A percentile compares a stretch with the other conserved stretches of the same genome.
These are phyloP conservation scores for Rhynchomys soricoides DNA, from an alignment of 2,113 vertebrate species.

Conservation along the genomic window DNA sequence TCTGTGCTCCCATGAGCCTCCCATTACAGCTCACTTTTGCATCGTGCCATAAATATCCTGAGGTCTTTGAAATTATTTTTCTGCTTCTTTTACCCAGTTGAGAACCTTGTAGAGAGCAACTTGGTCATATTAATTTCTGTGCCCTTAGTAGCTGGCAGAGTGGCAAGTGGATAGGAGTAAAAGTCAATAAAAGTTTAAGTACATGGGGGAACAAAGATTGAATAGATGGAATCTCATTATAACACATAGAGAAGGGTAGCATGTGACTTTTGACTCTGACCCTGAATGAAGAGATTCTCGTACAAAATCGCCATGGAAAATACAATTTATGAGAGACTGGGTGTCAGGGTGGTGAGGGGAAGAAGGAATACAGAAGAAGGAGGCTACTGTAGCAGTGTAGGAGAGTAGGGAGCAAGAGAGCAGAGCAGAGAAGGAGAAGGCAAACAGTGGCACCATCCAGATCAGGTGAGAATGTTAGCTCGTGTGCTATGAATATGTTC, in stretches of 20 bases:
- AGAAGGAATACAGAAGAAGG: background rate
- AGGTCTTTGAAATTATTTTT: constrained; percentile 68
- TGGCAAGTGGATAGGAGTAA: constrained; percentile 36
- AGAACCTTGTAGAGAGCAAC: constrained; percentile 44
- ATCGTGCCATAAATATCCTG: constrained; percentile 61
- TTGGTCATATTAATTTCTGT: constrained; percentile 41
- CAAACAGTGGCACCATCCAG: background rate
- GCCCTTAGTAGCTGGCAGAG: constrained; percentile 14
- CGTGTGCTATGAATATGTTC: background rate
- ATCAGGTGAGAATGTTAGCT: background rate
- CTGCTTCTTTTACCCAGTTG: constrained; percentile 49
- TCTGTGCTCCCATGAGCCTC: constrained; percentile 35
- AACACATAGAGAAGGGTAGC: background rate
- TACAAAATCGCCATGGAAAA: background rate
- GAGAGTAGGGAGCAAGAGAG: background rate
- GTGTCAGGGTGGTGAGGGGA: background rate
- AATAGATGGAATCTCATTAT: background rate
- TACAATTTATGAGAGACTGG: background rate
- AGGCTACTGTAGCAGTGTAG: background rate
- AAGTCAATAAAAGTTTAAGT: constrained; percentile 45
- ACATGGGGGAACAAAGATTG: background rate
- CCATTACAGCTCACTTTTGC: constrained; percentile 45
- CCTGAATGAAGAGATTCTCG: background rate
- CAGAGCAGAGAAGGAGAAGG: background rate
- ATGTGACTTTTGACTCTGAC: constrained; percentile 18